Evolutionary conservation across 2,888 invertebrate species (phyloP).

Genomic region (Empis stercorea): DNA sequence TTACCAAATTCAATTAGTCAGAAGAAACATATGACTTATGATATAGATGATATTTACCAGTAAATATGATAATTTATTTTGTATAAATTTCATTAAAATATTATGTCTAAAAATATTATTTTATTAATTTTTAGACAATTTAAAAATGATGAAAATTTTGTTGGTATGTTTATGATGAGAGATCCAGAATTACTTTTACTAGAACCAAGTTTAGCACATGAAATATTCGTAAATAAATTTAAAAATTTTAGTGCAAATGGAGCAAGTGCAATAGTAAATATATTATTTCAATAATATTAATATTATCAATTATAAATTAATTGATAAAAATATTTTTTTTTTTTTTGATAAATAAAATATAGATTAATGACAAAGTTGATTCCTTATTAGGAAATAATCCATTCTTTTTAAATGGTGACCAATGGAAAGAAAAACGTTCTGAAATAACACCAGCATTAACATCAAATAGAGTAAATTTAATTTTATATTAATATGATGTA

Average conservation of each 20-base stretch:
- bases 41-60: conserved; percentile 32
- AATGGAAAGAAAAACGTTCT: conserved; percentile 39
- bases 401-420: conserved; percentile 35
- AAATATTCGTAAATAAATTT: conserved; percentile 35
- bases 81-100: not conserved
- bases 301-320: too few relatives aligned
- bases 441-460: conserved; percentile 41
- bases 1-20: conserved; percentile 20
- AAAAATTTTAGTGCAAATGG: conserved; percentile 24
- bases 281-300: too few relatives aligned
- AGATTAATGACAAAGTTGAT: not conserved
- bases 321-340: too few relatives aligned
- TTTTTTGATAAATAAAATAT: not conserved
- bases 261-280: too few relatives aligned
- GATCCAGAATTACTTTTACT: conserved; percentile 30
- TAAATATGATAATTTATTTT: too few relatives aligned
- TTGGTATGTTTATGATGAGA: conserved; percentile 32
- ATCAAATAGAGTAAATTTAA: conserved; percentile 34
- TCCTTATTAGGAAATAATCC: conserved; percentile 38
- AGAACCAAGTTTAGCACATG: conserved; percentile 27
- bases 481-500: too few relatives aligned
- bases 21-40: conserved; percentile 25
- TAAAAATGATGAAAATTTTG: conserved; percentile 23
- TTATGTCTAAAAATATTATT: too few relatives aligned
- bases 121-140: conserved; percentile 18